Base-by-base conservation (phyloP, 1,140 invertebrate species). In the Drosophila pseudoobscura region DNA sequence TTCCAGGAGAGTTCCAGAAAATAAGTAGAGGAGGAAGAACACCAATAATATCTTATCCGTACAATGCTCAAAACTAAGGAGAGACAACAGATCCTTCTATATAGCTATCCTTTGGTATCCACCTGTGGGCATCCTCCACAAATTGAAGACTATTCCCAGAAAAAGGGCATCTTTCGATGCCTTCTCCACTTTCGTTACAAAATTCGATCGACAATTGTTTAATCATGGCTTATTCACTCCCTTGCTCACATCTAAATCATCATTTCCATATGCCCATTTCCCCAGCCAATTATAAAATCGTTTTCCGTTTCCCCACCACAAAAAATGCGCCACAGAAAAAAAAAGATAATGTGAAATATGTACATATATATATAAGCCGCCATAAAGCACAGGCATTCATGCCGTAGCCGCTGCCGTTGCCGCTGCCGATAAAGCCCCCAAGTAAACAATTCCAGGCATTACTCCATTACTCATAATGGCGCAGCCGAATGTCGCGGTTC, bases 401-500 rank as follows among this genome's bases (percentile, higher is more conserved):
- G 4, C 24, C 24, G 0, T 46, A 54, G 20, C 73, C 54, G 45
- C 45, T 63, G 73, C 59, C 24, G 0, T 43, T 54, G 20, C 73
- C 54, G 45, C 45, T 63, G 73, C 59, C 72, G 71, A 79, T 69
- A 62, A 69, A 80, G 77, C 74, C 77, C 77, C 61, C 77, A 46
- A 82, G 82, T 87, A 87, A 82, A 85, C 82, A 85, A 78, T 85
- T 80, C 74, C 78, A 71, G 70, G 82, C 82, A 85, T 85, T 85
- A 64, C 76, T 80, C 76, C 80, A 84, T 84, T 84, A 85, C 82
- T 85, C 82, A 85, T 85, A 71, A 78, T 83, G 79, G 79, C 79
- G 65, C 65, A 78, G 79, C 59, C 60, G 47, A 69, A 69, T 75
- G 72, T 75, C 72, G 72, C 72, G 61, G 74, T 50, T 61, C 60